Conservation (phyloP, 1,140 invertebrate species). For the Caerostris darwini region DNA sequence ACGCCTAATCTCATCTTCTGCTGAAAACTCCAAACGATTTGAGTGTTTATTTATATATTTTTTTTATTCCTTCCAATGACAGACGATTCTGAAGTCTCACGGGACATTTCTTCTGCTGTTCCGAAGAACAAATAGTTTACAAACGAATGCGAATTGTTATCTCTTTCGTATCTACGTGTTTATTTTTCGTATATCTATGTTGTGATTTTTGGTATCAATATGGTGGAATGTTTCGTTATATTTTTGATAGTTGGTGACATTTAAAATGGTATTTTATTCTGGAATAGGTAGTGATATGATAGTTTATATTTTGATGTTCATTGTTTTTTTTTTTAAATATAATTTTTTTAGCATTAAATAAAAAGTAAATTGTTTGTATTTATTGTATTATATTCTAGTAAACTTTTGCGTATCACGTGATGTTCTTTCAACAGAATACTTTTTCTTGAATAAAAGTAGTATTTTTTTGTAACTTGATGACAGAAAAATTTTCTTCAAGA, state of each 20-base stretch:
- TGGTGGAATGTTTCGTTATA: neutral
- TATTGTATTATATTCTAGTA: too few species aligned
- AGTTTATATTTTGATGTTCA: too few species aligned
- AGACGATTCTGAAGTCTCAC: conserved; percentile 22
- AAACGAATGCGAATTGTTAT: neutral
- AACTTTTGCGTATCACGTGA: too few species aligned
- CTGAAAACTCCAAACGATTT: conserved; percentile 5
- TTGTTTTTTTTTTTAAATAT: too few species aligned
- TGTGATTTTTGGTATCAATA: neutral
- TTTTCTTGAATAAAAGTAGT: neutral
- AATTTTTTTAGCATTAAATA: too few species aligned
- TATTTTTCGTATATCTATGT: neutral
- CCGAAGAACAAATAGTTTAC: neutral
- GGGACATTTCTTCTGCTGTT: neutral
- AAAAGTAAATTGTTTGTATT: too few species aligned
- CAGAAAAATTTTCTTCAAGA: neutral
- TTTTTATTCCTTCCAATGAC: conserved; percentile 24
- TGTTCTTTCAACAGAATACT: neutral
- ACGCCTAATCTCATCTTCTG: conserved; percentile 9
- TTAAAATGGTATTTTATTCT: neutral
- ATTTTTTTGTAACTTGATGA: neutral
- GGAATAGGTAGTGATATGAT: too few species aligned
- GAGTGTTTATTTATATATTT: neutral
- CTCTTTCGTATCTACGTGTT: neutral
- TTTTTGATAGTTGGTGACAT: neutral